Evolutionary conservation across 2,113 vertebrate genomes (phyloP), one percentile per base, ranked within the genome.

Genomic region (Pollimyrus isidori): DNA sequence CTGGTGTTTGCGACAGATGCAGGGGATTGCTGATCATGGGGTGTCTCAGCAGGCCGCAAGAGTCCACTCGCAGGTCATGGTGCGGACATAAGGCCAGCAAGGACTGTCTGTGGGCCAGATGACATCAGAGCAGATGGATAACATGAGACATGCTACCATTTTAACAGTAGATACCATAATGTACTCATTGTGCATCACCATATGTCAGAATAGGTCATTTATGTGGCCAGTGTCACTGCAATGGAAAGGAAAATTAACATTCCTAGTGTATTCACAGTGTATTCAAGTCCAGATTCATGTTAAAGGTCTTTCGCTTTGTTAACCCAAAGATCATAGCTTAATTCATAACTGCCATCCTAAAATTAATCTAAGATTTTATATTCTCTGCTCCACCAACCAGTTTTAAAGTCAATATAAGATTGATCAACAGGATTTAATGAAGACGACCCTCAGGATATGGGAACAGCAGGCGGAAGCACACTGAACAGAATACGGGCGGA

Each of bases 1-100:
- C 56, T 88, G 80, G 83, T 92, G 84, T 80, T 84, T 92, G 91
- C 91, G 90, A 89, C 91, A 91, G 82, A 21, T 23, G 82, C 5
- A 76, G 2, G 5, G 48, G 65, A 21, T 21, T 17, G 52, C 48
- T 19, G 42, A 39, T 48, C 1, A 46, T 9, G 35, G 17, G 17
- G 15, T 7, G 48, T 17, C n/a, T 15, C 13, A 26, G 21, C 30
- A 17, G 5, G 49, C 21, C 7, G 11, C 6, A 4, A 10, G 23
- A 69, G 15, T 39, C 49, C 23, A 42, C 56, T 89, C 88, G 30
- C 62, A 88, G 91, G 92, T 92, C 91, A 92, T 45, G 58, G 15
- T 73, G 87, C 26, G 88, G 88, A 82, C 65, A 90, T 87, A 56
- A 86, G 91, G 48, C 76, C 90, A 84, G 90, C 21, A 88, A 87